Evolutionary conservation across 2,888 invertebrate species (phyloP), one percentile per base, ranked within the genome.

Genomic region (Synanthedon vespiformis): DNA sequence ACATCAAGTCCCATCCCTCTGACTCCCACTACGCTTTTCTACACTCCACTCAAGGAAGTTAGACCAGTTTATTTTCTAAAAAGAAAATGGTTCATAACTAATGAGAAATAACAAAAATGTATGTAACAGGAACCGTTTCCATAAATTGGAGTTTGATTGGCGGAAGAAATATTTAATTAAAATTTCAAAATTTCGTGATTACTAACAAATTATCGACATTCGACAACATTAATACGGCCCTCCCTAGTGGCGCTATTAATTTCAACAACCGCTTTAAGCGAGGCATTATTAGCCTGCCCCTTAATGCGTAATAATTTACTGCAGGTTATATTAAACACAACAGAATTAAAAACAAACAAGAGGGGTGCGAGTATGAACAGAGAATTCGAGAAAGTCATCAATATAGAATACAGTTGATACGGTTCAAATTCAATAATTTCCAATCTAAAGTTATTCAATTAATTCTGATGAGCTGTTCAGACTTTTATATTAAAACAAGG

Each of bases 281-380:
- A 76, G 72, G 75, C 78, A 75, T 80, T 85, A 84, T 85, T 83
- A 81, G 82, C 81, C 74, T 70, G 78, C 80, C 84, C 82, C 77
- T 83, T 82, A 84, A 84, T 82, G 76, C 74, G 77, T 80, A 76
- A 83, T 85, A 83, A 85, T 84, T 85, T 85, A 85, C 80, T 83
- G 79, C 81, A 80, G 74, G 79, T 80, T 76, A 80, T 82, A 83
- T 80, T 80, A 80, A 79, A 80, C 80, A 81, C 82, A 84, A 82
- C 80, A 79, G 73, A 77, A 79, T 84, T 80, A 78, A 82, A 84
- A 83, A 76, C 82, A 72, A 72, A 74, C 72, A 71, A 70, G 64
- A 66, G 69, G 67, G 67, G 65, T 60, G n/a, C 13, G 13, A 44
- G 44, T 44, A 44, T 34, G 34, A 34, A 34, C 34, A 34, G 34